These are phyloP conservation scores for Prenolepis imparis DNA, from an alignment of 2,888 invertebrate species.

Conservation along the genomic window DNA sequence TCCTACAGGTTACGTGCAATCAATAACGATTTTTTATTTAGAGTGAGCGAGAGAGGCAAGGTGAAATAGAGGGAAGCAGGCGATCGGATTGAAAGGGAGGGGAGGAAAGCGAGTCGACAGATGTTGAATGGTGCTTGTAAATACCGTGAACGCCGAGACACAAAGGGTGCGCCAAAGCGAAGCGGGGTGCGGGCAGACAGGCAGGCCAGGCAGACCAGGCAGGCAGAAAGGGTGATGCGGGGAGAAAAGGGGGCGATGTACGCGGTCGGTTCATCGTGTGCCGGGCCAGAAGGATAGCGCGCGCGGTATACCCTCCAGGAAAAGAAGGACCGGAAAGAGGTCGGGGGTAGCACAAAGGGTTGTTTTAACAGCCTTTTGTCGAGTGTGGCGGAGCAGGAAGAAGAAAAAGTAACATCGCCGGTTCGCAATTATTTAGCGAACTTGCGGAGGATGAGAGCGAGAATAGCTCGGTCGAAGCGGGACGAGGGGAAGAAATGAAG, in stretches of 20 bases:
- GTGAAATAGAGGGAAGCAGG: constrained; percentile 9
- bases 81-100: neutral
- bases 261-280: constrained; percentile 52
- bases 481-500: constrained; percentile 20
- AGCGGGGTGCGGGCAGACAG: constrained; percentile 40
- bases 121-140: constrained; percentile 77
- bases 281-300: constrained; percentile 58
- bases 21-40: constrained; percentile 51
- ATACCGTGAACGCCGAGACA: constrained; percentile 73
- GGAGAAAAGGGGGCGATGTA: constrained; percentile 45
- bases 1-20: constrained; percentile 37
- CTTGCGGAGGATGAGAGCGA: constrained; percentile 58
- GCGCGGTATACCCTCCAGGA: constrained; percentile 51
- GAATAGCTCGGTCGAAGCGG: constrained; percentile 44
- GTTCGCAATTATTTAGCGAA: constrained; percentile 81
- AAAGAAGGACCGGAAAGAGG: constrained; percentile 60
- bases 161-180: constrained; percentile 67
- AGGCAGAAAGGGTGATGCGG: constrained; percentile 47
- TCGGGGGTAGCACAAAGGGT: constrained; percentile 75
- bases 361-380: constrained; percentile 82
- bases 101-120: constrained; percentile 57
- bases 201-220: constrained; percentile 22
- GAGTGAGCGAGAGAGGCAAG: neutral
- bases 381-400: constrained; percentile 70
- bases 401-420: constrained; percentile 77